Conservation (phyloP, 1,140 invertebrate genomes). For the Rhyacophila brunnea region DNA sequence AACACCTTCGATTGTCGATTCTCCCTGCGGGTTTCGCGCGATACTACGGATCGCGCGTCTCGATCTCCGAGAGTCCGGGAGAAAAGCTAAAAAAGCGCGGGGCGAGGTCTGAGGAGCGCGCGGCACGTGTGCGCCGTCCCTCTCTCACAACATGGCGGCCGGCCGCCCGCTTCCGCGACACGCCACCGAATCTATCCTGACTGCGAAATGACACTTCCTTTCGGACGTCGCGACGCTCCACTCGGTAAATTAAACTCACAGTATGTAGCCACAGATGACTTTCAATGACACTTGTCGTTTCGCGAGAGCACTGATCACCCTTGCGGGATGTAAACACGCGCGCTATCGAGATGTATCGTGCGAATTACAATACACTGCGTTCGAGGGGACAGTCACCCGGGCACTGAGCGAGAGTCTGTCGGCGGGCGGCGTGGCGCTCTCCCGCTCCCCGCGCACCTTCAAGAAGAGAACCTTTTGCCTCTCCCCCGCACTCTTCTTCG, state of each 20-base stretch:
- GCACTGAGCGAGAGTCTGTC: slow-evolving; percentile 39
- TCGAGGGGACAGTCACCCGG: slow-evolving; percentile 27
- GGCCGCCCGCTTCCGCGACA: slow-evolving; percentile 31
- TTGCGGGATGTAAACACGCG: not conserved
- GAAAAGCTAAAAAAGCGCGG: not conserved
- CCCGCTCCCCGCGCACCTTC: slow-evolving; percentile 40
- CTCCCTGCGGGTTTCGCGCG: slow-evolving; percentile 12
- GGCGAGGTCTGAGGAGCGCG: slow-evolving; percentile 6
- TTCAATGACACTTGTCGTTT: not conserved
- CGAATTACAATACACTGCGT: not conserved
- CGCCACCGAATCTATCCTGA: not conserved
- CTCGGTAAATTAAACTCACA: too few species aligned
- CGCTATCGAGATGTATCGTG: too few species aligned
- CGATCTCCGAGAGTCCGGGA: not conserved
- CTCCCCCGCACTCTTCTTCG: slow-evolving; percentile 41
- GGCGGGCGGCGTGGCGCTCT: slow-evolving; percentile 39
- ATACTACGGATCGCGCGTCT: slow-evolving; percentile 7
- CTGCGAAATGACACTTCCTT: too few species aligned
- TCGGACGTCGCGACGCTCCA: too few species aligned
- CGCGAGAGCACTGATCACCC: not conserved
- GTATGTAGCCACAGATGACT: too few species aligned
- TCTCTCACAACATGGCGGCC: slow-evolving; percentile 35
- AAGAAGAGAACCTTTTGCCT: slow-evolving; percentile 42
- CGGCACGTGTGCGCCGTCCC: slow-evolving; percentile 18
- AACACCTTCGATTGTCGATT: not conserved